These are phyloP conservation scores for Aethina tumida DNA, from an alignment of 1,140 invertebrate genomes.

Conservation along the genomic window DNA sequence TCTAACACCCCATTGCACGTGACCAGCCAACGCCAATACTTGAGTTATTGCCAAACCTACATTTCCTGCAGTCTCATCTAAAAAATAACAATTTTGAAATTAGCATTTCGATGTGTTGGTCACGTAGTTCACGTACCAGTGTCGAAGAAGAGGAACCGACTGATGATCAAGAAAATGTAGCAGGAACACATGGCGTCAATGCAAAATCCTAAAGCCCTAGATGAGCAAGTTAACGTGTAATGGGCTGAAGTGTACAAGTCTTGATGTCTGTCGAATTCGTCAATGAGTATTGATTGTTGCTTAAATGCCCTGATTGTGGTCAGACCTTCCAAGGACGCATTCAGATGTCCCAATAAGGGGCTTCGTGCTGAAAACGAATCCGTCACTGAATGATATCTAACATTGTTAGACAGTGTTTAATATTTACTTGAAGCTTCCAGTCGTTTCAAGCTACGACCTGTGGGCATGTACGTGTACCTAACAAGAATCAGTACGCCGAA, in stretches of 20 bases:
- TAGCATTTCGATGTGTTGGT: not conserved
- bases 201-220: too few species aligned
- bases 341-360: constrained; percentile 80
- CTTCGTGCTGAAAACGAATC: constrained; percentile 47
- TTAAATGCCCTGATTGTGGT: constrained; percentile 78
- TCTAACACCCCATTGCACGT: constrained; percentile 50
- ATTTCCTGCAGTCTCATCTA: constrained; percentile 9
- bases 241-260: constrained; percentile 56
- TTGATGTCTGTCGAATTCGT: constrained; percentile 72
- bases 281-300: constrained; percentile 63
- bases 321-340: constrained; percentile 76
- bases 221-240: too few species aligned
- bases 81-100: constrained; percentile 7
- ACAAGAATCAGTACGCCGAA: constrained; percentile 42
- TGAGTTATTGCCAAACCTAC: constrained; percentile 10
- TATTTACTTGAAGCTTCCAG: constrained; percentile 51
- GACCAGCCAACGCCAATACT: constrained; percentile 3
- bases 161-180: too few species aligned
- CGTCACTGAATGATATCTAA: too few species aligned
- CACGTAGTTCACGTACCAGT: not conserved
- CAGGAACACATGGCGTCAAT: too few species aligned
- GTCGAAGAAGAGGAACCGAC: not conserved
- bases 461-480: constrained; percentile 48
- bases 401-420: too few species aligned
- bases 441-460: constrained; percentile 53